Evolutionary conservation across 2,797 vertebrate species (phyloP), one percentile per base, ranked within the genome.

Genomic region (Hoplostethus mediterraneus): DNA sequence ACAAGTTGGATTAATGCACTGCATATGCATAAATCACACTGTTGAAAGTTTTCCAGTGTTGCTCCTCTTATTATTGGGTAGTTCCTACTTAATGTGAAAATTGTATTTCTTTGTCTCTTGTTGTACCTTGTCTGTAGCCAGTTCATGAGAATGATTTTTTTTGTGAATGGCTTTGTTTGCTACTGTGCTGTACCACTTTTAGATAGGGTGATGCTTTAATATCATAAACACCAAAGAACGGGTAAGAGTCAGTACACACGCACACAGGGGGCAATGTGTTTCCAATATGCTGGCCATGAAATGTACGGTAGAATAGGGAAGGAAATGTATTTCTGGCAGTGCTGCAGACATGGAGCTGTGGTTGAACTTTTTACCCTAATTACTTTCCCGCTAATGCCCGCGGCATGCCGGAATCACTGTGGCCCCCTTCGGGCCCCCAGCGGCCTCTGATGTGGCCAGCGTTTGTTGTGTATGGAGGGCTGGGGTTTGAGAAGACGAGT

Each of bases 281-380:
- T 96, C 91, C 93, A 96, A 94, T 96, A 93, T 93, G 94, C 88
- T 88, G 89, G 85, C 85, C 84, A 75, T 90, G 90, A 87, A 92
- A 90, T 93, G 86, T 95, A 93, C 88, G 91, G 91, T 92, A 94
- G 92, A 94, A 95, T 53, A 94, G 81, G 87, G 92, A 93, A 95
- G 95, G 94, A 96, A 95, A 95, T 95, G 92, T 93, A 93, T 96
- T 96, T 96, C 94, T 96, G 95, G 96, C 95, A 95, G 93, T 79
- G 89, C 90, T 92, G 94, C 90, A 95, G 95, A 94, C 93, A 89
- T 90, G 87, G 93, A 95, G 81, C 94, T 95, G 94, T 84, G 96
- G 95, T 94, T 98, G 96, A 98, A 98, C 96, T 97, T 97, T 98
- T 98, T 98, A 97, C 97, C 96, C 96, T 97, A 95, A 97, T 98